Conservation (phyloP, 2,797 vertebrate genomes). For the Onychomys torridus region DNA sequence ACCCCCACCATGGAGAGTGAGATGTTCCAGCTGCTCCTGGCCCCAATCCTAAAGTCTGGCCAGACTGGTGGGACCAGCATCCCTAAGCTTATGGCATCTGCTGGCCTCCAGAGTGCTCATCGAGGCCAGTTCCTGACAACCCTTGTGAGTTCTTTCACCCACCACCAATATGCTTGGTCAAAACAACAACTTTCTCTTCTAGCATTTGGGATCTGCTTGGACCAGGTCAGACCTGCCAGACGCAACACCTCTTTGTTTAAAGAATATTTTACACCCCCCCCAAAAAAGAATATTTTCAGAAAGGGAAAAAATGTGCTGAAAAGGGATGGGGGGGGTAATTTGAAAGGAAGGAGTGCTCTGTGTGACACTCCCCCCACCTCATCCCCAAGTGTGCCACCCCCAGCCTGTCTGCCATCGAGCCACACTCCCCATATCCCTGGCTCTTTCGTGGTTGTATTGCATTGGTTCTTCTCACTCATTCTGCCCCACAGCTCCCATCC, state of each 20-base stretch:
- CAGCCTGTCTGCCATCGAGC: background rate
- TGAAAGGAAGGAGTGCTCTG: background rate
- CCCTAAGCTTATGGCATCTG: background rate
- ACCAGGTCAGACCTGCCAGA: conserved; percentile 53
- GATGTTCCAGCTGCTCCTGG: background rate
- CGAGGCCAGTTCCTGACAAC: background rate
- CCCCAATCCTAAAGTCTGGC: conserved; percentile 25
- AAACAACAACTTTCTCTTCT: conserved; percentile 32
- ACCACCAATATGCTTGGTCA: background rate
- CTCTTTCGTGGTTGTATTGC: background rate
- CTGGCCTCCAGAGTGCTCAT: background rate
- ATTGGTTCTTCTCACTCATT: background rate
- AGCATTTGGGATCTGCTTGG: conserved; percentile 28
- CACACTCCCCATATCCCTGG: background rate
- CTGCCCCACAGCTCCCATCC: background rate
- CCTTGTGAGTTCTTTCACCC: background rate
- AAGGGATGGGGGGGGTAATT: background rate
- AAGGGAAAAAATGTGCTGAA: conserved; percentile 54
- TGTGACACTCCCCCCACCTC: background rate
- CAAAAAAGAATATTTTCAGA: conserved; percentile 68
- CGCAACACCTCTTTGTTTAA: conserved; percentile 70
- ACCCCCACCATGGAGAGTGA: background rate
- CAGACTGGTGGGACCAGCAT: conserved; percentile 60
- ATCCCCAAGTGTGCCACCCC: background rate
- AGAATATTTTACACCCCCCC: conserved; percentile 65